These are phyloP conservation scores for Anthopleura xanthogrammica DNA, from an alignment of 92 coral and sea anemone genomes.

Conservation along the genomic window DNA sequence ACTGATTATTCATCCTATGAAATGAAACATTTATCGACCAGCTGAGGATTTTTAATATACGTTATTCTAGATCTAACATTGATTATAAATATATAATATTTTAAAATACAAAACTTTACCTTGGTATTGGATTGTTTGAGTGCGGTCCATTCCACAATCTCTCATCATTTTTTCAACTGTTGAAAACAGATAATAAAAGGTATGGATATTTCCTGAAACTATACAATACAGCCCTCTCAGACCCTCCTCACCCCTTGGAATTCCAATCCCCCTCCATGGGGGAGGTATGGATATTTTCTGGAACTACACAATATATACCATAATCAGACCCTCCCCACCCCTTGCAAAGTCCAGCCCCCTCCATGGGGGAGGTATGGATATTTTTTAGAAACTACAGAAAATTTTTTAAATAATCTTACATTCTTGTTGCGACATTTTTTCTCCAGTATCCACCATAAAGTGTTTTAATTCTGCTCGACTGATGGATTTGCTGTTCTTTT, in stretches of 20 bases:
- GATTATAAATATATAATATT: too few species aligned
- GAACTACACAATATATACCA: too few species aligned
- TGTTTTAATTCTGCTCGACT: constrained; percentile 78
- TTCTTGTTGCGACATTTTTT: constrained; percentile 66
- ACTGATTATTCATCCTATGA: background rate
- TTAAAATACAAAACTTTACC: constrained; percentile 23
- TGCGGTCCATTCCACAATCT: constrained; percentile 41
- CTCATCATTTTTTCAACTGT: constrained; percentile 66
- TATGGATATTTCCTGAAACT: too few species aligned
- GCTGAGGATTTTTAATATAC: background rate
- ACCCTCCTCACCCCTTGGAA: too few species aligned
- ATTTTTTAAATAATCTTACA: constrained; percentile 41
- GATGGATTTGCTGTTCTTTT: constrained; percentile 60
- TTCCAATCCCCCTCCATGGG: too few species aligned
- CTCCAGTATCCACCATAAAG: constrained; percentile 80
- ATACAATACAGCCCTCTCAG: too few species aligned
- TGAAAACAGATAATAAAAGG: background rate
- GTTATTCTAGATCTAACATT: too few species aligned
- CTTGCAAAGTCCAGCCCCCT: too few species aligned
- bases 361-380: too few species aligned
- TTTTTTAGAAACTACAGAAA: background rate
- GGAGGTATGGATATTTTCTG: too few species aligned
- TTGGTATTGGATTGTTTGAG: constrained; percentile 40
- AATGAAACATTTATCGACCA: background rate
- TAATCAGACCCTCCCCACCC: too few species aligned